Conservation (phyloP, 2,888 invertebrate genomes). For the Julus scandinavius region DNA sequence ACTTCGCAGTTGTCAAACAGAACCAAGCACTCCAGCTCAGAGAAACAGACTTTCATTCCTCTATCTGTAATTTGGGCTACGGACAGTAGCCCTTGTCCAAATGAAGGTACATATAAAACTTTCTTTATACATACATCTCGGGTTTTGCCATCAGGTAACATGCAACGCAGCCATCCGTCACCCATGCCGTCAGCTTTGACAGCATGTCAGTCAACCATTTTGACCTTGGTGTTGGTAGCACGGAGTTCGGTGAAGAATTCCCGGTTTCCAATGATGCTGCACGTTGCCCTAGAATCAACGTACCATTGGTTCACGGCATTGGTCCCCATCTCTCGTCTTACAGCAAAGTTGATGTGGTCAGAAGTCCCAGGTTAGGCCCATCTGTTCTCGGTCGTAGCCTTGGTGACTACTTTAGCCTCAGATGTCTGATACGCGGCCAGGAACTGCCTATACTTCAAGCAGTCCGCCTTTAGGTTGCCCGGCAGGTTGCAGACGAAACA, state of each 20-base stretch:
- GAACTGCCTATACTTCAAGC: background rate
- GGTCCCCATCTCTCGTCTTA: background rate
- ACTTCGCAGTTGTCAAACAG: background rate
- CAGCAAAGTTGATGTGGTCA: background rate
- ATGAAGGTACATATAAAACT: background rate
- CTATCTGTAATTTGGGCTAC: background rate
- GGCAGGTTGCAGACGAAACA: background rate
- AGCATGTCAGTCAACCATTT: background rate
- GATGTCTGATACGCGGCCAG: background rate
- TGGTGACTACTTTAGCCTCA: background rate
- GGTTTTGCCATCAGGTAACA: background rate
- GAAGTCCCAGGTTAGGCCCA: no score
- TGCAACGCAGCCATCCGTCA: background rate
- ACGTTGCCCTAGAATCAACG: background rate
- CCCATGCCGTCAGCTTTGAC: background rate
- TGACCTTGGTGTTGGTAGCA: background rate
- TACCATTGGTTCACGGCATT: background rate
- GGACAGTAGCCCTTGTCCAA: background rate
- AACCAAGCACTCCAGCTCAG: background rate
- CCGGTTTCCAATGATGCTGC: background rate
- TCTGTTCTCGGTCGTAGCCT: no score
- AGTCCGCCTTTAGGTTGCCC: background rate
- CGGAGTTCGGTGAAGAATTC: background rate
- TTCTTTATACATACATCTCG: background rate
- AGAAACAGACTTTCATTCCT: background rate